Percentiles rank a stretch among this genome's conserved stretches.
Evolutionary conservation across 2,113 vertebrate genomes (phyloP).

Genomic region (Leptobrachium ailaonicum): DNA sequence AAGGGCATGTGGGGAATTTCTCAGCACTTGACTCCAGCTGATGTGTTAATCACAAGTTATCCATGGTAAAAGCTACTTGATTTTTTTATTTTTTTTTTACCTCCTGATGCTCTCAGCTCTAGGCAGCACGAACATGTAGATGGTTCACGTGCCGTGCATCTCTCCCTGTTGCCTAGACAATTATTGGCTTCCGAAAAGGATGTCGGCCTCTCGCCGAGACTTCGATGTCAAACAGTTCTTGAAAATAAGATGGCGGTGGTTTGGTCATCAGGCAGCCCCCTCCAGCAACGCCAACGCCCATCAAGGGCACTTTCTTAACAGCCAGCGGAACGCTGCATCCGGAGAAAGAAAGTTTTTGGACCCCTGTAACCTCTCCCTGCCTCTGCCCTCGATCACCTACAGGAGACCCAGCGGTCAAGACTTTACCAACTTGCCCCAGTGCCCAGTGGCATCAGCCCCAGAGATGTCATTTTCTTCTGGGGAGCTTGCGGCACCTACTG

Average conservation of each 20-base stretch:
- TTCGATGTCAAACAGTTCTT: constrained; percentile 98
- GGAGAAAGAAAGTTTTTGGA: constrained; percentile 83
- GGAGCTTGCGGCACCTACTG: constrained; percentile 75
- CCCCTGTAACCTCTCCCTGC: constrained; percentile 65
- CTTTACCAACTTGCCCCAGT: constrained; percentile 79
- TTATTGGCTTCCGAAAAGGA: constrained; percentile 79
- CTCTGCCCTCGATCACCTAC: constrained; percentile 72
- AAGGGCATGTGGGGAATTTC: constrained; percentile 59
- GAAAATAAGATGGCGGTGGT: constrained; percentile 96
- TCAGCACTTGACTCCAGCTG: constrained; percentile 41
- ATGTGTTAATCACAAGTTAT: not conserved
- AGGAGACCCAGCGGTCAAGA: constrained; percentile 85
- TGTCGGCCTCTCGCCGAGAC: constrained; percentile 96
- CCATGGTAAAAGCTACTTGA: constrained; percentile 50
- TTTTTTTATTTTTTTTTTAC: constrained; percentile 20
- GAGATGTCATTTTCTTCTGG: constrained; percentile 76
- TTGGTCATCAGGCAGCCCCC: constrained; percentile 86
- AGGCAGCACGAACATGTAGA: constrained; percentile 70
- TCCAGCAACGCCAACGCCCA: constrained; percentile 73
- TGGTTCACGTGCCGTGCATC: constrained; percentile 69
- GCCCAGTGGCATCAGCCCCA: constrained; percentile 82
- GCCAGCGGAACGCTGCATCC: constrained; percentile 69
- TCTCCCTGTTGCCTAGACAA: constrained; percentile 86
- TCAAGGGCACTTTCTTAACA: constrained; percentile 80
- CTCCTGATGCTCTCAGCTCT: constrained; percentile 55